phyloP scores from a whole-genome alignment of 2,113 vertebrate genomes.

The Psittacara wagleri region DNA sequence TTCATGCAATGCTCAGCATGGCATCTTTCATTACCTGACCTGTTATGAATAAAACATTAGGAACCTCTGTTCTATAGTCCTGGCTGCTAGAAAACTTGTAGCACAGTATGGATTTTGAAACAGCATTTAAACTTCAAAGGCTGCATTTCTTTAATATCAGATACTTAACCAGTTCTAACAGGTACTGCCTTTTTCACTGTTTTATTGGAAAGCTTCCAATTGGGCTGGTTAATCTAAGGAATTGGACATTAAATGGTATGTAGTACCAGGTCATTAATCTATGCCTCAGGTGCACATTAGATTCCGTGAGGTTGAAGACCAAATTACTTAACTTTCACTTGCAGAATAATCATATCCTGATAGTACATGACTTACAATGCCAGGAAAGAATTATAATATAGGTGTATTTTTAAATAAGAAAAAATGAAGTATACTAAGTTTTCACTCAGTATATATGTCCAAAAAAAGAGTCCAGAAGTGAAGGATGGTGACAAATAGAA shows the following conservation, averaged over 20 bases:
- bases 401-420: background rate
- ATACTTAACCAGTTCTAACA: background rate
- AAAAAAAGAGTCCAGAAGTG: background rate
- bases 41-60: background rate
- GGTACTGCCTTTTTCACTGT: background rate
- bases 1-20: background rate
- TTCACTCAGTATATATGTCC: background rate
- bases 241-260: background rate
- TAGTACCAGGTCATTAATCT: conserved; percentile 34
- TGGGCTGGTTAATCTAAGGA: conserved; percentile 5
- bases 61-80: background rate
- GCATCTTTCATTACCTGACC: background rate
- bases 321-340: conserved; percentile 33
- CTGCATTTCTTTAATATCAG: background rate
- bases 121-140: background rate
- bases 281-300: background rate
- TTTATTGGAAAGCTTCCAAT: background rate
- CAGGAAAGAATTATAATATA: background rate
- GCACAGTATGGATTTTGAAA: background rate
- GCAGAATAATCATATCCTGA: background rate
- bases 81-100: background rate
- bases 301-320: background rate
- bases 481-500: background rate
- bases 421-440: background rate
- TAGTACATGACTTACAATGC: background rate